These are phyloP conservation scores for Listrodromus nycthemerus DNA, from an alignment of 2,888 invertebrate species.

Conservation along the genomic window DNA sequence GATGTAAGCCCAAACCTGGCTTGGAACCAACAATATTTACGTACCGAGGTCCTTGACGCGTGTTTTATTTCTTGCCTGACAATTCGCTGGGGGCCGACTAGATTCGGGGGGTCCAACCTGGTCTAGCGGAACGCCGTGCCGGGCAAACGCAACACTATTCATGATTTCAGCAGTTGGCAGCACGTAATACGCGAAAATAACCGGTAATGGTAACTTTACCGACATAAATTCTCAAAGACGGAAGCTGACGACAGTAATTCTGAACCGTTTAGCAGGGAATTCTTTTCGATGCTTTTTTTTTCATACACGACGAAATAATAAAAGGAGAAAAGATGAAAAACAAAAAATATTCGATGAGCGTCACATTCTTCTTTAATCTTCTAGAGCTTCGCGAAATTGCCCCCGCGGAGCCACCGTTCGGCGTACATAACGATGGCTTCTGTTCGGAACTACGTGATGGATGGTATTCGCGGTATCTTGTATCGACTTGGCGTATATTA, in stretches of 20 bases:
- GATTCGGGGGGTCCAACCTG: background rate
- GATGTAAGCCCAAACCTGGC: background rate
- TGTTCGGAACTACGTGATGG: conserved; percentile 75
- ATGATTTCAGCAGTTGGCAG: too few relatives aligned
- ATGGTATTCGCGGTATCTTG: conserved; percentile 77
- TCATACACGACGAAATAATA: too few relatives aligned
- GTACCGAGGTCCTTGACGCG: background rate
- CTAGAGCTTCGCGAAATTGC: conserved; percentile 63
- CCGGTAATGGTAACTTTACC: too few relatives aligned
- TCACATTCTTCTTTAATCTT: conserved; percentile 8
- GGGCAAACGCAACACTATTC: too few relatives aligned
- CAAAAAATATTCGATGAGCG: background rate
- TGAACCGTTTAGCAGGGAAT: too few relatives aligned
- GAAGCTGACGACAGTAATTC: too few relatives aligned
- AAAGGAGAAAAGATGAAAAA: too few relatives aligned
- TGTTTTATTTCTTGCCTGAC: background rate
- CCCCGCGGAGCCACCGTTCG: conserved; percentile 38
- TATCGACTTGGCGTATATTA: conserved; percentile 70
- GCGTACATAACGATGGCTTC: conserved; percentile 74
- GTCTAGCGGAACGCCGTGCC: too few relatives aligned
- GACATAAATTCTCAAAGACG: too few relatives aligned
- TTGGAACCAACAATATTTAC: background rate
- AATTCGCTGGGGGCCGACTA: background rate
- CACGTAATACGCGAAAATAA: too few relatives aligned
- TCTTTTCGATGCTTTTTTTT: too few relatives aligned